Conservation (phyloP, 2,113 vertebrate genomes). For the Aptenodytes patagonicus region DNA sequence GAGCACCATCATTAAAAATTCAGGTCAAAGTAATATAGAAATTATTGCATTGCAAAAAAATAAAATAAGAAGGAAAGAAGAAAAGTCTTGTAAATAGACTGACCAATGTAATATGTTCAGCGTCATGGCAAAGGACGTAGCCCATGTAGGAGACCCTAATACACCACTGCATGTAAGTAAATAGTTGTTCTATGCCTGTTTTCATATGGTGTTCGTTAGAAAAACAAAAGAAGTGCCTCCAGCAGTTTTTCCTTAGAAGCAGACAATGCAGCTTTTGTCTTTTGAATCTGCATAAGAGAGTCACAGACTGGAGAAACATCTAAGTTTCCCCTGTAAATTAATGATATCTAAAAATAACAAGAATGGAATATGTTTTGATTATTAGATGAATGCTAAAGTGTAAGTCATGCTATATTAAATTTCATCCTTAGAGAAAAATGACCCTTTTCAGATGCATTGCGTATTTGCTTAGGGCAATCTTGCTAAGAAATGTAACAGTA, state of each 20-base stretch:
- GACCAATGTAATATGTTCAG: neutral
- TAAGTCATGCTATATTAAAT: neutral
- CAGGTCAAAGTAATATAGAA: neutral
- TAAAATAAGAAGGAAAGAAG: neutral
- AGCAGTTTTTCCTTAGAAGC: conserved; percentile 41
- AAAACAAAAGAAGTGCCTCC: conserved; percentile 50
- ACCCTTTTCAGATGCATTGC: conserved; percentile 1
- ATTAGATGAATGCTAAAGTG: neutral
- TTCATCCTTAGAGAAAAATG: neutral
- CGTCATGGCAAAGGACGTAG: neutral
- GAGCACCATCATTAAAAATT: neutral
- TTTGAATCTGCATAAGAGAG: neutral
- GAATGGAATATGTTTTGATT: conserved; percentile 35
- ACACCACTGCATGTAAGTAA: neutral
- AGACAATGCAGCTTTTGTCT: conserved; percentile 55
- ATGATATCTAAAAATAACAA: conserved; percentile 45
- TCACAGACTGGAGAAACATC: conserved; percentile 7
- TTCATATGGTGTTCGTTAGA: conserved; percentile 46
- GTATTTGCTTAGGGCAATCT: conserved; percentile 21
- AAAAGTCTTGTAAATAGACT: neutral
- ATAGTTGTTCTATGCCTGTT: conserved; percentile 39
- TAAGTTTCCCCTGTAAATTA: conserved; percentile 36
- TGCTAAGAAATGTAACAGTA: neutral
- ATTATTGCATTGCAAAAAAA: neutral
- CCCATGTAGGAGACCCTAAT: neutral